Base-by-base conservation (phyloP, 2,888 invertebrate genomes). In the Agriotes lineatus region DNA sequence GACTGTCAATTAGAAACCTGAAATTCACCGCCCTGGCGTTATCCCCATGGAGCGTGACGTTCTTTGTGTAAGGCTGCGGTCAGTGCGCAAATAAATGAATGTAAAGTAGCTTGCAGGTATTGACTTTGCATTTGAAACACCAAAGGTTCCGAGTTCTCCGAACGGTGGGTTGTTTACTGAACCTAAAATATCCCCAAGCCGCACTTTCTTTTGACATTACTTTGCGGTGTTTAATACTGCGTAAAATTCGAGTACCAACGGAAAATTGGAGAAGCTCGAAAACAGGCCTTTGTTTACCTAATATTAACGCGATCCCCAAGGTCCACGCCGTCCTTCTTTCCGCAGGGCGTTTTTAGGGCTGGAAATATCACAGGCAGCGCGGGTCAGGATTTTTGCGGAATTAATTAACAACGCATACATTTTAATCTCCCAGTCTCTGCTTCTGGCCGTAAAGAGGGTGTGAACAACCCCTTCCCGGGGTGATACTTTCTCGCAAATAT, bases 351-450 rank as follows among this genome's bases (percentile, higher is more conserved):
- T 50, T 50, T 9, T 9, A 50, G 30, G 30, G 22, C 25, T n/a
- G 7, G 50, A 44, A 44, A 16, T 44, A 44, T 44, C 20, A 44
- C 44, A 44, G 10, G 18, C 25, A 57, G 19, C 12, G 12, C 22
- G 37, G 39, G 62, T 50, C 37, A 42, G 42, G 39, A 54, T 54
- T 39, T 44, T 54, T 30, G 18, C 16, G 10, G 42, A 62, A 62
- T 62, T 62, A 62, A 62, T 62, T 62, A 62, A 62, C 52, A 44
- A 33, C 30, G 42, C 62, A 42, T 39, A 62, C 54, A 54, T 52
- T 54, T 62, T 62, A 52, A 61, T 61, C 50, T 61, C 22, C n/a
- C 18, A 22, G 30, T 10, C 35, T 39, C 14, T 16, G 33, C 60
- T 61, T 61, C 35, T 35, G 33, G 20, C 30, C 39, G 33, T 61